Evolutionary conservation across 2,888 invertebrate genomes (phyloP), one percentile per base, ranked within the genome.

Genomic region (Hyposoter didymator): DNA sequence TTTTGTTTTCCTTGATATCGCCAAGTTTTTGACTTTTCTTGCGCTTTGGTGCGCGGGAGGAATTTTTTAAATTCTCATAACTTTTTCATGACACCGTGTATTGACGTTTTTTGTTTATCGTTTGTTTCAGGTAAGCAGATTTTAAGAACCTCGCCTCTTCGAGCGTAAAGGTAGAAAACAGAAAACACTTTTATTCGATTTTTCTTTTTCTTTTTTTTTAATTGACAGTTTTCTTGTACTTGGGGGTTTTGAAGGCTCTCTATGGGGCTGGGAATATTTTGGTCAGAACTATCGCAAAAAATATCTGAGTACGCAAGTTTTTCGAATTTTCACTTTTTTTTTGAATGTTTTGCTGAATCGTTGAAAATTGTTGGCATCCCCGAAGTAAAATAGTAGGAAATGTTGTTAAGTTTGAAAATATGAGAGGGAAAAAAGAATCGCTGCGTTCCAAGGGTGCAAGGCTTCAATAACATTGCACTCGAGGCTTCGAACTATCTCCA

Each of bases 61-160:
- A 19, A 19, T 8, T 52, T 52, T 49, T 49, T 1, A 4, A 6
- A n/a, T n/a, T 49, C 12, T 19, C 19, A 4, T 52, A 1, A 19
- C 19, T 52, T 17, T 2, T 4, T 52, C 52, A 2, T 52, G 52
- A 19, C 22, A 45, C 14, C 32, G 17, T 14, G 10, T 35, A 17
- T 8, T 70, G 32, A 32, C 12, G 17, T 74, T 22, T 73, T 59
- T 78, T 82, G 14, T 49, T 78, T 39, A 55, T 76, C 72, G 17
- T 82, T 35, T 89, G 86, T 89, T 90, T 67, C 88, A 90, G 90
- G 89, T 90, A 88, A 90, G 88, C 79, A 45, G 74, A 22, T 49
- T 28, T 85, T 28, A 8, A 39, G 43, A 12, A n/a, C 45, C 39
- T 75, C 0, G 75, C 22, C n/a, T 45, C 14, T 75, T 43, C 72